Evolutionary conservation across 1,140 invertebrate species (phyloP).

Genomic region (Drosophila mojavensis): DNA sequence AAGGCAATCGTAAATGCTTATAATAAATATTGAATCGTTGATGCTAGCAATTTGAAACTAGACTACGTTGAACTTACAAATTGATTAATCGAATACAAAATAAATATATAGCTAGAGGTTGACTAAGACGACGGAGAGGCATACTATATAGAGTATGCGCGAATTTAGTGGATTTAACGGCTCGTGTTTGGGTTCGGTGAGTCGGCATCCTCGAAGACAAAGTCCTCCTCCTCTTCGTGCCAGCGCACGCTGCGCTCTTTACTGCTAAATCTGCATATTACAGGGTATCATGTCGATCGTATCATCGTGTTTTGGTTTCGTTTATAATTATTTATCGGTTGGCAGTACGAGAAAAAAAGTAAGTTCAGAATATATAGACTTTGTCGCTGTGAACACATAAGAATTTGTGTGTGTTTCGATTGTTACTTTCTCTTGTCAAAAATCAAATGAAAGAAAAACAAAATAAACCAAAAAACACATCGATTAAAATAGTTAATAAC

Average conservation of each 20-base stretch:
- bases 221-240: conserved; percentile 69
- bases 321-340: conserved; percentile 17
- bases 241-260: conserved; percentile 75
- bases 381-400: conserved; percentile 81
- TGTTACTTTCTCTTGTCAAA: conserved; percentile 70
- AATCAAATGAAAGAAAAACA: conserved; percentile 53
- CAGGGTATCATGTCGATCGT: conserved; percentile 11
- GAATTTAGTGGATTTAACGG: conserved; percentile 40
- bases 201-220: conserved; percentile 79
- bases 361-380: conserved; percentile 79
- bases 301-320: neutral
- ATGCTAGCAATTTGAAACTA: conserved; percentile 15
- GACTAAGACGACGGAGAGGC: neutral
- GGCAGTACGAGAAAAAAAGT: conserved; percentile 61
- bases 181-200: conserved; percentile 53
- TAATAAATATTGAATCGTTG: conserved; percentile 26
- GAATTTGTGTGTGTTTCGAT: conserved; percentile 70
- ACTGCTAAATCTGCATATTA: conserved; percentile 31
- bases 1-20: conserved; percentile 52
- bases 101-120: conserved; percentile 30
- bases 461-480: conserved; percentile 51
- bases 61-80: conserved; percentile 47
- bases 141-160: neutral
- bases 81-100: conserved; percentile 54
- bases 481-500: conserved; percentile 69